Conservation (phyloP, 1,140 invertebrate species). For the Cherax quadricarinatus region DNA sequence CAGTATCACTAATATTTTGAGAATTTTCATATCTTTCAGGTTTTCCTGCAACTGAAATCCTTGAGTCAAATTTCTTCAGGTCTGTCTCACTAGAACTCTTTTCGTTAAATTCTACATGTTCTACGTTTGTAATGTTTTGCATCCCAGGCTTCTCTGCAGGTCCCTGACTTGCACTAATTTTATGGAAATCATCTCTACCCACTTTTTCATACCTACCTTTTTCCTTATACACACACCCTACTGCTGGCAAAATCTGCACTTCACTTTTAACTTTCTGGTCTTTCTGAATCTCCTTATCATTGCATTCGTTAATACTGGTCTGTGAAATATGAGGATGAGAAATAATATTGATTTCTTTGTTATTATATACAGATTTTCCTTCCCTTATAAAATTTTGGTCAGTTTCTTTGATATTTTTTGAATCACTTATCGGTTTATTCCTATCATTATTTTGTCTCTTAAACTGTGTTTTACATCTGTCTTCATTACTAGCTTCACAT, state of each 20-base stretch:
- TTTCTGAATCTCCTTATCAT: background rate
- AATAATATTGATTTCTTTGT: background rate
- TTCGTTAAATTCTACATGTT: background rate
- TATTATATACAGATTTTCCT: background rate
- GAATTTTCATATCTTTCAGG: background rate
- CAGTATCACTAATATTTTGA: background rate
- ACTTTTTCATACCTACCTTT: background rate
- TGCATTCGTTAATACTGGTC: background rate
- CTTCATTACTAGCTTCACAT: background rate
- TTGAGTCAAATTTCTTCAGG: background rate
- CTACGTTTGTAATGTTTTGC: background rate
- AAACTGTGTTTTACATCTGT: background rate
- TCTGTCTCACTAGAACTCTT: background rate
- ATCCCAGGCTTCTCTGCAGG: background rate
- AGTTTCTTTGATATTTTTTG: background rate
- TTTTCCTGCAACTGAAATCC: background rate
- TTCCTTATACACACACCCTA: background rate
- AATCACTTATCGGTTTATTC: background rate
- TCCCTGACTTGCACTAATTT: background rate
- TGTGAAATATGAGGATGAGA: background rate
- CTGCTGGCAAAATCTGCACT: background rate
- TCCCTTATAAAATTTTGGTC: background rate
- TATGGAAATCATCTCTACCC: background rate
- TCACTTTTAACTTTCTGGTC: background rate
- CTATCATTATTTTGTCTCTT: background rate